Percentiles rank a stretch among this genome's conserved stretches.
These are phyloP conservation scores for Sinosuthora webbiana DNA, from an alignment of 2,113 vertebrate species.

Conservation along the genomic window DNA sequence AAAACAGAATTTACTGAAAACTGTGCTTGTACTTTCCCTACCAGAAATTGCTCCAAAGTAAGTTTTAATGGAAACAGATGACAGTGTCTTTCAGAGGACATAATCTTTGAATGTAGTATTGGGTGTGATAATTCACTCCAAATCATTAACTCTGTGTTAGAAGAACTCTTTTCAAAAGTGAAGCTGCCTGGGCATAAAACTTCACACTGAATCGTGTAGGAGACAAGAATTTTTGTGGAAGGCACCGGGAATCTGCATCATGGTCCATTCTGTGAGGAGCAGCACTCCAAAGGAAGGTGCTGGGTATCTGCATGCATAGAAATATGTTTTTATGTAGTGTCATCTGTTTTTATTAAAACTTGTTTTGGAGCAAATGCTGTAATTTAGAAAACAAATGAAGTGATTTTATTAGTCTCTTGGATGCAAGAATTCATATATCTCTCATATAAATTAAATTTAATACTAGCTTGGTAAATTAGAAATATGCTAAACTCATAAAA, in stretches of 20 bases:
- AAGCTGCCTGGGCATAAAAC: neutral
- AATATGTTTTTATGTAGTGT: neutral
- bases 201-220: neutral
- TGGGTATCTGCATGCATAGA: neutral
- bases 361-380: neutral
- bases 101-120: neutral
- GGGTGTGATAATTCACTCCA: neutral
- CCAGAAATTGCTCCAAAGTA: neutral
- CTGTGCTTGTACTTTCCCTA: neutral
- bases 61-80: neutral
- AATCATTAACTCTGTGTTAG: neutral
- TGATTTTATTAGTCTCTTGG: neutral
- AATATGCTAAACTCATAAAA: neutral
- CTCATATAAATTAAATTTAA: neutral
- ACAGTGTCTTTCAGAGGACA: neutral
- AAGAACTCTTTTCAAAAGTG: neutral
- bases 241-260: neutral
- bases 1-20: neutral
- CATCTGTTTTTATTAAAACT: neutral
- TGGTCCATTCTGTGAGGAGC: neutral
- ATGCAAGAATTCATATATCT: neutral
- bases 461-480: neutral
- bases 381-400: neutral
- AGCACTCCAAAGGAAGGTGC: neutral
- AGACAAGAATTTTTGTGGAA: neutral